Evolutionary conservation across 1,140 invertebrate species (phyloP).

Genomic region (Drosophila arizonae): DNA sequence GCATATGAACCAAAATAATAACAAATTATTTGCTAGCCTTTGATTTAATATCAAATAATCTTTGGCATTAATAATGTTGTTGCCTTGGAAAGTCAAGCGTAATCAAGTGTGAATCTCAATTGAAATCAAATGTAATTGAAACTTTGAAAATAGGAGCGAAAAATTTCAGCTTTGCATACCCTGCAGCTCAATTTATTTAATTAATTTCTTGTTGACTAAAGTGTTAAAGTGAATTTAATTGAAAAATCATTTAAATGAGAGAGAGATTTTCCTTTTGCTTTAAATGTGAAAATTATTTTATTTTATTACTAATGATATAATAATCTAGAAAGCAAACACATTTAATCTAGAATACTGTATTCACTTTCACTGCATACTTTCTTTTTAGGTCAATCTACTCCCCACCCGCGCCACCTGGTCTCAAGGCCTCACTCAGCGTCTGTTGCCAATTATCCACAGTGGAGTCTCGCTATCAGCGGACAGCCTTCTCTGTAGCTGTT

Average conservation of each 20-base stretch:
- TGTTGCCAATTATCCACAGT: constrained; percentile 11
- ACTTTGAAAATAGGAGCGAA: background rate
- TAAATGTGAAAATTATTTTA: too few relatives aligned
- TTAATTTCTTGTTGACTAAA: too few relatives aligned
- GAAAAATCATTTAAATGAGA: too few relatives aligned
- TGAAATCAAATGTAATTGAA: constrained; percentile 6
- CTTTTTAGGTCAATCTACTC: background rate
- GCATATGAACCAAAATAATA: background rate
- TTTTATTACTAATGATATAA: too few relatives aligned
- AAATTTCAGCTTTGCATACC: too few relatives aligned
- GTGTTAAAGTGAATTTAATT: too few relatives aligned
- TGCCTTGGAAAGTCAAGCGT: background rate
- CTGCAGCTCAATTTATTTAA: too few relatives aligned
- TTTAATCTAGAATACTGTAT: background rate
- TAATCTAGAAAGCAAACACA: too few relatives aligned
- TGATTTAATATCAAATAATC: constrained; percentile 15
- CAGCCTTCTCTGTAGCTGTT: background rate
- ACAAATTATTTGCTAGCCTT: constrained; percentile 11
- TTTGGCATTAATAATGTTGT: background rate
- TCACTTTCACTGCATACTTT: background rate
- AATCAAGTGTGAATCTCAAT: background rate
- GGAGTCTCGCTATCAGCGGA: constrained; percentile 7
- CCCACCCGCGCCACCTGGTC: too few relatives aligned
- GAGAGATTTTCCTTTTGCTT: too few relatives aligned
- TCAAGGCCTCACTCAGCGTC: background rate